Conservation (phyloP, 2,113 vertebrate species). For the Alouatta palliata region DNA sequence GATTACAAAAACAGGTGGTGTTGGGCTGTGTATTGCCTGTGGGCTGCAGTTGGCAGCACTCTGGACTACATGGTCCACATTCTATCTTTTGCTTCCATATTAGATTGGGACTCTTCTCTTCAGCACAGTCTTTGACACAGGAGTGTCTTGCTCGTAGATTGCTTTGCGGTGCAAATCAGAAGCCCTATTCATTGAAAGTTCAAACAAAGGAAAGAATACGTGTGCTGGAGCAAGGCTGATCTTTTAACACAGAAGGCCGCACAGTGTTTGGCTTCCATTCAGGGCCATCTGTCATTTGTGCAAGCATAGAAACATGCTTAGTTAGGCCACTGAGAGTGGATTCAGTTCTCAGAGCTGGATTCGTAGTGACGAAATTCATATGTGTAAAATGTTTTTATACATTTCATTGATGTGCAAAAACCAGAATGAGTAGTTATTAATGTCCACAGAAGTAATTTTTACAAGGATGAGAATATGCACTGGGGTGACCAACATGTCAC, state of each 20-base stretch:
- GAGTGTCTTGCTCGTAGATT: neutral
- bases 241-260: neutral
- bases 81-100: neutral
- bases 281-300: conserved; percentile 5
- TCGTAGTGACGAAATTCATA: neutral
- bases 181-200: neutral
- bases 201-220: neutral
- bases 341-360: neutral
- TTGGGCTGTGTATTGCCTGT: neutral
- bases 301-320: neutral
- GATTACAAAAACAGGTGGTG: neutral
- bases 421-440: neutral
- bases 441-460: neutral
- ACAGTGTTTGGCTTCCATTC: neutral
- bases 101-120: neutral
- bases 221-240: neutral
- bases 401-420: neutral
- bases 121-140: neutral
- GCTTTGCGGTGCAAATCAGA: neutral
- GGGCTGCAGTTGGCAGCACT: neutral
- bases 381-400: too few species aligned
- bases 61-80: neutral
- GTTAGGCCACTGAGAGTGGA: neutral
- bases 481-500: neutral
- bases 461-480: neutral